Conservation (phyloP, 2,113 vertebrate genomes). For the Turnix velox region DNA sequence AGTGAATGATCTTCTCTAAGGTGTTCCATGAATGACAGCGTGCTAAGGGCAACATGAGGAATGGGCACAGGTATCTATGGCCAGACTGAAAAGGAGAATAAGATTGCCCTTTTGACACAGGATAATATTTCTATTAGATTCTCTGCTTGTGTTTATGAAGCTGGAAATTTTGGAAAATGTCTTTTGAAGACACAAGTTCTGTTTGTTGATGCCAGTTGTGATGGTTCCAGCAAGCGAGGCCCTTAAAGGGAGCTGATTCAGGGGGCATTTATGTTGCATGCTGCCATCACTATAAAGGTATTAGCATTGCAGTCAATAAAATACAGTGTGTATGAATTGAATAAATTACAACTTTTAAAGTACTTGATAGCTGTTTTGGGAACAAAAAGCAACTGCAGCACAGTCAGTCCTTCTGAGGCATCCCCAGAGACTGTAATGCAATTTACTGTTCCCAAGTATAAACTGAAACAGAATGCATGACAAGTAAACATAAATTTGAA, state of each 20-base stretch:
- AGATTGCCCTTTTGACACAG: not conserved
- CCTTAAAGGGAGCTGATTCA: fast-evolving
- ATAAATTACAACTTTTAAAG: not conserved
- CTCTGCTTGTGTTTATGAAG: not conserved
- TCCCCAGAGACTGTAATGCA: not conserved
- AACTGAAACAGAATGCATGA: not conserved
- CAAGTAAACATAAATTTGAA: not conserved
- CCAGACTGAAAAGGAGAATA: not conserved
- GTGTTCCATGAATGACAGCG: not conserved
- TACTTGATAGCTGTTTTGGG: not conserved
- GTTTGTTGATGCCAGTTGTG: not conserved
- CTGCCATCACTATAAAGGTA: not conserved
- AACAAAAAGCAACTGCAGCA: not conserved
- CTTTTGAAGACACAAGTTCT: not conserved
- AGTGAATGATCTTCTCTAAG: not conserved
- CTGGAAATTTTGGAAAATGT: not conserved
- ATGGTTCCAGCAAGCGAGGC: not conserved
- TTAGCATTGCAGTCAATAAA: not conserved
- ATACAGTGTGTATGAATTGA: not conserved
- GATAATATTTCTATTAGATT: not conserved
- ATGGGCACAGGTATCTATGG: fast-evolving
- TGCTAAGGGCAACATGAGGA: not conserved
- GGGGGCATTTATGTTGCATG: not conserved
- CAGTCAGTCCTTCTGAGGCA: not conserved
- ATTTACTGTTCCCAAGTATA: not conserved